Evolutionary conservation across 2,797 vertebrate genomes (phyloP).

Genomic region (Thaleichthys pacificus): DNA sequence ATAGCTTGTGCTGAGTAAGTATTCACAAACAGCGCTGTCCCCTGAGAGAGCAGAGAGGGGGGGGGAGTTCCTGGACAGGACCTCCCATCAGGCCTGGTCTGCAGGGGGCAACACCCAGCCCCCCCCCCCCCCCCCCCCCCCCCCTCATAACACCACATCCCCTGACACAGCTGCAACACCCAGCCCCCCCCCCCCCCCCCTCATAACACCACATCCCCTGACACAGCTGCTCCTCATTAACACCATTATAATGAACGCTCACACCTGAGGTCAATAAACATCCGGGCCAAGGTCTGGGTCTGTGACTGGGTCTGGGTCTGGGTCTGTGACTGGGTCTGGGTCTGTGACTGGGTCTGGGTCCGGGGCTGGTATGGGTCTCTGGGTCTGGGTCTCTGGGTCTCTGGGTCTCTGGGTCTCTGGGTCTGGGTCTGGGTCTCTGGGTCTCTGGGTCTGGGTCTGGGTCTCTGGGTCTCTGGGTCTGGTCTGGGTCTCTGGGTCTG

Average conservation of each 20-base stretch:
- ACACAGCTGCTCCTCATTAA: constrained; percentile 73
- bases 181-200: constrained; percentile 33
- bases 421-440: too few relatives aligned
- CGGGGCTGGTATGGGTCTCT: constrained; percentile 26
- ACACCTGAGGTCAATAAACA: constrained; percentile 76
- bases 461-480: constrained; percentile 52
- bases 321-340: too few relatives aligned
- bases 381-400: too few relatives aligned
- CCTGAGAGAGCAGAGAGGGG: constrained; percentile 27
- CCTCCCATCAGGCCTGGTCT: constrained; percentile 64
- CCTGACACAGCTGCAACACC: constrained; percentile 53
- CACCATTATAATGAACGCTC: constrained; percentile 72
- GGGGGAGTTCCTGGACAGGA: constrained; percentile 60
- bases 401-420: too few relatives aligned
- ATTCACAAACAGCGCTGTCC: constrained; percentile 60
- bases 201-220: constrained; percentile 15
- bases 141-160: constrained; percentile 16
- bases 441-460: constrained; percentile 10
- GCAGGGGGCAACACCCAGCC: constrained; percentile 56
- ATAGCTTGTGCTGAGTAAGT: constrained; percentile 76
- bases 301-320: too few relatives aligned
- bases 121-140: constrained; percentile 33
- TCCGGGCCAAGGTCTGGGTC: constrained; percentile 1
- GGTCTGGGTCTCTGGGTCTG: not conserved
- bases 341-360: constrained; percentile 7